These are phyloP conservation scores for Lasius fuliginosus DNA, from an alignment of 2,888 invertebrate species.

Conservation along the genomic window DNA sequence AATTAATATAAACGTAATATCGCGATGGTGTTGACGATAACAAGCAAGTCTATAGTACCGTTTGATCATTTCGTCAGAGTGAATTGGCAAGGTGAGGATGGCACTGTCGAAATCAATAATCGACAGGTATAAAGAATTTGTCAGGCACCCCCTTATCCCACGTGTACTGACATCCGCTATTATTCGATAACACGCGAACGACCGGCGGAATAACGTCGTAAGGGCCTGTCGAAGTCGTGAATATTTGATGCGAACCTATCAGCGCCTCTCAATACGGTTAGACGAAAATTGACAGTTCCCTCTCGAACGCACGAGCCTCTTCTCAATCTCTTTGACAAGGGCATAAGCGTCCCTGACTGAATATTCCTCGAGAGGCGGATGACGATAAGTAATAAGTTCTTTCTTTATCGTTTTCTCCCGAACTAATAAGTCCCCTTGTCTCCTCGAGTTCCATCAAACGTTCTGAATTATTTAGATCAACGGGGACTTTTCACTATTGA, in stretches of 20 bases:
- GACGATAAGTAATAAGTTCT: conserved; percentile 83
- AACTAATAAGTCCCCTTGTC: conserved; percentile 83
- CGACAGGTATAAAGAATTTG: conserved; percentile 73
- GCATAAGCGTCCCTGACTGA: conserved; percentile 62
- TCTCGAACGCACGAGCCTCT: conserved; percentile 42
- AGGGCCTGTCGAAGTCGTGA: conserved; percentile 76
- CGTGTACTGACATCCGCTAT: conserved; percentile 66
- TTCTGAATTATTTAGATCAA: conserved; percentile 83
- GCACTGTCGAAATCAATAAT: conserved; percentile 75
- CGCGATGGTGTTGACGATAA: not conserved
- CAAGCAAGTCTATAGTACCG: not conserved
- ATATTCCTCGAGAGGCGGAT: conserved; percentile 62
- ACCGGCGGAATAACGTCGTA: conserved; percentile 74
- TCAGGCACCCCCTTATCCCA: conserved; percentile 49
- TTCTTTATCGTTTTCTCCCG: conserved; percentile 82
- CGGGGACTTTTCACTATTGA: conserved; percentile 43
- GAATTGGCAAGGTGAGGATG: not conserved
- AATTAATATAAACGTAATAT: not conserved
- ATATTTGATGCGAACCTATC: conserved; percentile 82
- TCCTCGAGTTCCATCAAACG: conserved; percentile 78
- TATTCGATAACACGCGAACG: conserved; percentile 78
- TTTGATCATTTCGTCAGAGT: not conserved
- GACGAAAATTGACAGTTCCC: conserved; percentile 77
- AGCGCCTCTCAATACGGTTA: conserved; percentile 80
- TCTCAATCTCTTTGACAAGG: conserved; percentile 42